Evolutionary conservation across 2,888 invertebrate species (phyloP).

Genomic region (Ophion costatus): DNA sequence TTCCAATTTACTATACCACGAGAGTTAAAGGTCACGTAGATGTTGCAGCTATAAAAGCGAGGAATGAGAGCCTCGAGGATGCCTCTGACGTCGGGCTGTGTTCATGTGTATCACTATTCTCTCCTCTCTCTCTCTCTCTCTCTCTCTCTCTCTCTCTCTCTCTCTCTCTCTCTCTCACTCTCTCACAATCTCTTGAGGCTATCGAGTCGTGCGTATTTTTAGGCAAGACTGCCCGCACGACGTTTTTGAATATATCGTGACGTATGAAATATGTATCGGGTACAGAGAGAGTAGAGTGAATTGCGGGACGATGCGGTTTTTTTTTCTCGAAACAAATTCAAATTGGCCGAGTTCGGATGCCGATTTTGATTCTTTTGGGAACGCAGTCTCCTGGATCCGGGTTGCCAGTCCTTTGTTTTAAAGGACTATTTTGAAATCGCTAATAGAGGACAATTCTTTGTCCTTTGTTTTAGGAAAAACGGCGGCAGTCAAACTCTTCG

Average conservation of each 20-base stretch:
- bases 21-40: slow-evolving; percentile 66
- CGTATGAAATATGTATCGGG: slow-evolving; percentile 24
- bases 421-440: no score
- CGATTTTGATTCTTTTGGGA: no score
- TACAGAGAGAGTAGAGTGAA: slow-evolving; percentile 20
- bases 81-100: slow-evolving; percentile 68
- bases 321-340: neutral
- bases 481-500: no score
- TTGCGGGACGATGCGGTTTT: slow-evolving; percentile 5
- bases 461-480: no score
- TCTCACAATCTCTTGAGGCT: slow-evolving; percentile 14
- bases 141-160: no score
- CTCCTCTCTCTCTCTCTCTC: no score
- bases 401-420: no score
- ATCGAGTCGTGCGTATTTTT: slow-evolving; percentile 62
- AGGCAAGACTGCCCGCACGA: slow-evolving; percentile 37
- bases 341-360: no score
- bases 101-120: neutral
- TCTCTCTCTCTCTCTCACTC: no score
- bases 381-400: no score
- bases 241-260: slow-evolving; percentile 22
- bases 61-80: slow-evolving; percentile 71
- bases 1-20: slow-evolving; percentile 71
- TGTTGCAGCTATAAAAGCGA: slow-evolving; percentile 48
- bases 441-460: no score